A percentile compares a stretch with the other conserved stretches of the same genome.
Evolutionary conservation across 2,888 invertebrate species (phyloP).

Genomic region (Tipula confusa): DNA sequence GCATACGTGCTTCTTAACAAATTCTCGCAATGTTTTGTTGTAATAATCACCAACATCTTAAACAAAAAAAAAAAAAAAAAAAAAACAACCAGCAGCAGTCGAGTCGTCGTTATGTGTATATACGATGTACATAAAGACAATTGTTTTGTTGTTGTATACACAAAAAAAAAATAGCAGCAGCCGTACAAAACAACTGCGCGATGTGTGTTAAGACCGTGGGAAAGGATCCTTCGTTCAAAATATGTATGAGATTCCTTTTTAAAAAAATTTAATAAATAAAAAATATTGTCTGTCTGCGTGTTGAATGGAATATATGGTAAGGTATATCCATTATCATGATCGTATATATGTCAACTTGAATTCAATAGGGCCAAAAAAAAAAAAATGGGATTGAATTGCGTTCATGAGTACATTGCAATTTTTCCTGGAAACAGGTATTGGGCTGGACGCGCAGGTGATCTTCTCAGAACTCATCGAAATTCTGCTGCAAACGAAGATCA

Average conservation of each 20-base stretch:
- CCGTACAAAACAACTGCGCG: constrained; percentile 25
- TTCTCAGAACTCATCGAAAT: background rate
- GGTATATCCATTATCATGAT: constrained; percentile 26
- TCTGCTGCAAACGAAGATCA: background rate
- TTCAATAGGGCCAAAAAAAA: constrained; percentile 25
- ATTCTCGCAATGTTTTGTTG: background rate
- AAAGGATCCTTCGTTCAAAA: constrained; percentile 27
- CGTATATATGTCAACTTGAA: constrained; percentile 29
- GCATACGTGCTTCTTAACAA: background rate
- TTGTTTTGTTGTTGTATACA: background rate
- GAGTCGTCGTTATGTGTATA: background rate
- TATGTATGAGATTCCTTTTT: constrained; percentile 8
- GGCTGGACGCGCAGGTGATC: background rate
- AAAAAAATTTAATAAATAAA: too few relatives aligned
- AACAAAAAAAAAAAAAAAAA: background rate
- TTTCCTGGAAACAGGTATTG: background rate
- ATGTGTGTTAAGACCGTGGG: constrained; percentile 21
- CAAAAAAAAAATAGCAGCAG: background rate
- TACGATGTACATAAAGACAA: background rate
- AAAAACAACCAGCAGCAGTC: background rate
- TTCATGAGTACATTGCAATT: background rate
- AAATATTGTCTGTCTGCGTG: constrained; percentile 26
- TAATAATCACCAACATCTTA: background rate
- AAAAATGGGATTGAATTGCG: constrained; percentile 12
- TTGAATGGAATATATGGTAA: constrained; percentile 25